A percentile compares a stretch with the other conserved stretches of the same genome.
Conservation (phyloP, 2,113 vertebrate species). For the Syrmaticus mikado region DNA sequence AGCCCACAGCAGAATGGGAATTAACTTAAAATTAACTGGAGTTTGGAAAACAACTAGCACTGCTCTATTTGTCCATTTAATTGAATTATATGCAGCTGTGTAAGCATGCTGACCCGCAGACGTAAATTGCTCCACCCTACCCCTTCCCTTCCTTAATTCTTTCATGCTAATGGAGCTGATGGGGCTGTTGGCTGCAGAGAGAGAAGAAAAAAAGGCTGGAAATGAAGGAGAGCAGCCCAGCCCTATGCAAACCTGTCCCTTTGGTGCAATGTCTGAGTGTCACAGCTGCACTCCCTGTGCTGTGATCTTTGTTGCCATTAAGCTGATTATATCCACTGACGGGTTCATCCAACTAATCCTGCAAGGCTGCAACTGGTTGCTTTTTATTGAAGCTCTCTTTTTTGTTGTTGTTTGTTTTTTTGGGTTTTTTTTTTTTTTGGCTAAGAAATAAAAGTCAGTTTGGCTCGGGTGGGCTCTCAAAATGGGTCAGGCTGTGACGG, state of each 20-base stretch:
- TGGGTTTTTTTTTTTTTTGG: not conserved
- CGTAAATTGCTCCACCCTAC: conserved; percentile 71
- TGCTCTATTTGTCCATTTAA: conserved; percentile 79
- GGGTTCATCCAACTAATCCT: conserved; percentile 66
- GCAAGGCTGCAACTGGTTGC: conserved; percentile 40
- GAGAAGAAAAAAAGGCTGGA: not conserved
- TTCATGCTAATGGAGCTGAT: conserved; percentile 63
- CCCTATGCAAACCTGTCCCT: not conserved
- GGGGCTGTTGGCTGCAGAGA: conserved; percentile 55
- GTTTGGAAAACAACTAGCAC: conserved; percentile 72
- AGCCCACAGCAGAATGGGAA: conserved; percentile 42
- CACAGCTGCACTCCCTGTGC: conserved; percentile 45
- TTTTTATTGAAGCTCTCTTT: not conserved
- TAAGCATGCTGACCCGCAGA: conserved; percentile 61
- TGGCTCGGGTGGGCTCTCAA: not conserved
- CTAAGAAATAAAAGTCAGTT: conserved; percentile 15
- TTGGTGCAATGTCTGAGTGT: not conserved
- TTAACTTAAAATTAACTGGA: conserved; percentile 78
- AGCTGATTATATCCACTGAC: conserved; percentile 64
- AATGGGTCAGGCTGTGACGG: not conserved
- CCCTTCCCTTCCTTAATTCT: conserved; percentile 63
- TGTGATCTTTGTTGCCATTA: conserved; percentile 74
- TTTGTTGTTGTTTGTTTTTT: not conserved
- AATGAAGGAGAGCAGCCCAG: not conserved
- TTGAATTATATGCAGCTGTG: conserved; percentile 73